Base-by-base conservation (phyloP, 2,797 vertebrate genomes). In the Fistularia tabacaria region DNA sequence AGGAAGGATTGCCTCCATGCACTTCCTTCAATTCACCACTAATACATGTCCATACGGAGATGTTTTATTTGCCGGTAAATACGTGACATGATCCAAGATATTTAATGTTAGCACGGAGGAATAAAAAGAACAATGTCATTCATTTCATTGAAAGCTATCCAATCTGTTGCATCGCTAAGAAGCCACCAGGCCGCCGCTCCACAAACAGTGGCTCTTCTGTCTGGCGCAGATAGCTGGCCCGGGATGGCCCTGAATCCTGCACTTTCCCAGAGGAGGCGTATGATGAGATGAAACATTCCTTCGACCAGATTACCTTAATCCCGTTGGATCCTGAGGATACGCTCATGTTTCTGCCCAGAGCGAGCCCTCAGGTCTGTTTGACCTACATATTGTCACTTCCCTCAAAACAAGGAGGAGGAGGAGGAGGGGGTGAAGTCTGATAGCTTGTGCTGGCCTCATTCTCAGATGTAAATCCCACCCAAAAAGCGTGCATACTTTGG, bases 231-330 rank as follows among this genome's bases (percentile, higher is more conserved):
- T 14, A 9, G 45, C n/a, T 13, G 14, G 14, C 10, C 13, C 46
- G 3, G 14, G 46, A 15, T 8, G 46, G 46, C 8, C 8, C 14
- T 13, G 6, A 14, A 46, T 10, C 46, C 12, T 60, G 25, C 40
- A 54, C 14, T 46, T 75, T 60, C 59, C 50, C 62, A 59, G 14
- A 55, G 38, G 41, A 62, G 38, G 47, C 45, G 41, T 51, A 59
- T 57, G 59, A 80, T 65, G 51, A 65, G 66, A 73, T 46, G 38
- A 57, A 71, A 57, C 74, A 74, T 77, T 75, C 52, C 58, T 58
- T 57, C 57, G 37, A 44, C 46, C 67, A 50, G 69, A 79, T 83
- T 76, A 76, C 14, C 11, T 9, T 76, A 80, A 85, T 79, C 57
- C 59, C 51, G 12, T 47, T 6, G 41, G 41, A 38, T 71, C 59